phyloP scores from a whole-genome alignment of 1,140 invertebrate species.

The Procambarus virginalis region DNA sequence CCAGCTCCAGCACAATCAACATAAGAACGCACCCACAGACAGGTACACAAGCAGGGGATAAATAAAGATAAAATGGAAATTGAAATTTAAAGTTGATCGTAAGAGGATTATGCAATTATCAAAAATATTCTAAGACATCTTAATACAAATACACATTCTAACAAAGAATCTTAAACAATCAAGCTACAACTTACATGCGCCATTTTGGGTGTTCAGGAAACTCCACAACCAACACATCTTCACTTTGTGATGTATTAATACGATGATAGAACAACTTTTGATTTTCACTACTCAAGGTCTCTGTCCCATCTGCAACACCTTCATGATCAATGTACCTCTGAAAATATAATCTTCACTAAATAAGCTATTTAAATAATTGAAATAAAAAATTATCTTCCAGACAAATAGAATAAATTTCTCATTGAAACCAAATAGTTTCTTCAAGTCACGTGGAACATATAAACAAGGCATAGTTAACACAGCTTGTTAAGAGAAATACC shows the following conservation, averaged over 20 bases:
- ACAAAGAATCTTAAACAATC: neutral
- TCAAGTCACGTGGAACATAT: too few relatives aligned
- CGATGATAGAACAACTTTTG: constrained; percentile 96
- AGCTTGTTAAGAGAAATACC: too few relatives aligned
- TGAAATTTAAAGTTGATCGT: neutral
- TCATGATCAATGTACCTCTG: constrained; percentile 85
- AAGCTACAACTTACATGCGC: constrained; percentile 84
- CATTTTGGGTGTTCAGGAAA: constrained; percentile 94
- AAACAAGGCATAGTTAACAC: too few relatives aligned
- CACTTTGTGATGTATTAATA: constrained; percentile 88
- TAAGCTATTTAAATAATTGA: neutral
- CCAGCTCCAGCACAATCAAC: constrained; percentile 85
- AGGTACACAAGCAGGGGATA: constrained; percentile 84
- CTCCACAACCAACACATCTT: constrained; percentile 92
- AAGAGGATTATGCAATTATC: neutral
- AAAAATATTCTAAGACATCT: too few relatives aligned
- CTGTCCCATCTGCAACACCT: constrained; percentile 90
- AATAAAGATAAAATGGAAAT: constrained; percentile 55
- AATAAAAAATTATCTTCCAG: too few relatives aligned
- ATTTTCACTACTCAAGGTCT: constrained; percentile 88
- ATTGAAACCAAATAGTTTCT: too few relatives aligned
- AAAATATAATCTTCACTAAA: constrained; percentile 63
- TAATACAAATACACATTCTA: too few relatives aligned
- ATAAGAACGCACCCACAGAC: constrained; percentile 94
- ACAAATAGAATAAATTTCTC: too few relatives aligned